Evolutionary conservation across 1,140 invertebrate genomes (phyloP).

Genomic region (Chrysomallon squamiferum): DNA sequence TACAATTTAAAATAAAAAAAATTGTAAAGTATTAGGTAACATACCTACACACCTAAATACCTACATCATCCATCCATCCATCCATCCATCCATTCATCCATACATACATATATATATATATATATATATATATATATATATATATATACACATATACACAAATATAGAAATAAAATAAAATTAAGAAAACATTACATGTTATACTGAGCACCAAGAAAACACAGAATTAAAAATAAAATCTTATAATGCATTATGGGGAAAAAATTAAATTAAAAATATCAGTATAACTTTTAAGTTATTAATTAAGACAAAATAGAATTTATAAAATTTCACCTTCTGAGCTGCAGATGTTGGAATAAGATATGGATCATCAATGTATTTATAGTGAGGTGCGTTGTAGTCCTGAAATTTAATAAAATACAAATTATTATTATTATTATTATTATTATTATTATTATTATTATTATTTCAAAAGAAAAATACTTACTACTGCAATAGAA

Average conservation of each 20-base stretch:
- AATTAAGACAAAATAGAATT: no score
- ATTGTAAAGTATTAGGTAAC: slow-evolving; percentile 4
- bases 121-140: background rate
- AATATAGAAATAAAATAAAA: background rate
- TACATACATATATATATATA: background rate
- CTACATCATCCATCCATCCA: background rate
- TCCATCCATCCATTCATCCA: background rate
- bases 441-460: background rate
- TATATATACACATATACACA: background rate
- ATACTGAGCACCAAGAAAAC: no score
- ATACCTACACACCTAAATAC: background rate
- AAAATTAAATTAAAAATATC: no score
- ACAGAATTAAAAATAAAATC: no score
- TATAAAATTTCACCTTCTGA: slow-evolving; percentile 41
- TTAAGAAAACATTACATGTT: background rate
- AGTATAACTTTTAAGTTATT: no score
- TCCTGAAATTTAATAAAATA: slow-evolving; percentile 69
- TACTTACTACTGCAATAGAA: no score
- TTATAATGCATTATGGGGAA: no score
- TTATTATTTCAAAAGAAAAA: no score
- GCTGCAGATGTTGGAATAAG: slow-evolving; percentile 81
- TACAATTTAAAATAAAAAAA: slow-evolving; percentile 62
- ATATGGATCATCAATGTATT: slow-evolving; percentile 90
- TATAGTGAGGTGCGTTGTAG: slow-evolving; percentile 82
- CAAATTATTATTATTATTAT: background rate